These are phyloP conservation scores for Hirtodrosophila histrioides DNA, from an alignment of 2,888 invertebrate species.

Conservation along the genomic window DNA sequence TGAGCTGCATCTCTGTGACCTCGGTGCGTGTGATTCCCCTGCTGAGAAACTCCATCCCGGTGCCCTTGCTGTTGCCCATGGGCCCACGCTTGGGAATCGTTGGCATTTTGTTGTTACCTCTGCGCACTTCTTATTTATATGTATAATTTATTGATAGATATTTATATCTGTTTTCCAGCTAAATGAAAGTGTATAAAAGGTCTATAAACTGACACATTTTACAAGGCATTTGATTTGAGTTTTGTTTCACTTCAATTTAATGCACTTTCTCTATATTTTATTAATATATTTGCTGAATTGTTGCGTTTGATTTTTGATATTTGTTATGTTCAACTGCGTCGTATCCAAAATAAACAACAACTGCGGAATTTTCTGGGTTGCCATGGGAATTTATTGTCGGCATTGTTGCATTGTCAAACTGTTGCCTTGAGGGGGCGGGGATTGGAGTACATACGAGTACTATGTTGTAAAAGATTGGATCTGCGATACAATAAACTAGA, in stretches of 20 bases:
- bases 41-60: constrained; percentile 59
- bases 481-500: neutral
- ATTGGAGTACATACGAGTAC: constrained; percentile 7
- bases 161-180: constrained; percentile 24
- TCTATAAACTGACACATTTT: constrained; percentile 57
- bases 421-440: constrained; percentile 60
- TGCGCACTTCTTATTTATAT: constrained; percentile 27
- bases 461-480: constrained; percentile 10
- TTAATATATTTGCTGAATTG: constrained; percentile 20
- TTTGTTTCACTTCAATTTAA: constrained; percentile 1
- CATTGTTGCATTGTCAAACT: constrained; percentile 68
- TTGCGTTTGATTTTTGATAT: constrained; percentile 28
- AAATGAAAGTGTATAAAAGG: constrained; percentile 53
- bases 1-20: constrained; percentile 81
- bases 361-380: constrained; percentile 73
- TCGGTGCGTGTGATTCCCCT: constrained; percentile 64
- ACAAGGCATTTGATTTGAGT: constrained; percentile 14
- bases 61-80: constrained; percentile 47
- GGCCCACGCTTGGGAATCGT: constrained; percentile 76
- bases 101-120: constrained; percentile 73
- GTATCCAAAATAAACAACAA: constrained; percentile 77
- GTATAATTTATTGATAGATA: constrained; percentile 42
- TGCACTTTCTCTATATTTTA: neutral
- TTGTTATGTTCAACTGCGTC: constrained; percentile 45
- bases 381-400: constrained; percentile 68